phyloP scores from a whole-genome alignment of 2,113 vertebrate species.

The Xiphorhynchus elegans region DNA sequence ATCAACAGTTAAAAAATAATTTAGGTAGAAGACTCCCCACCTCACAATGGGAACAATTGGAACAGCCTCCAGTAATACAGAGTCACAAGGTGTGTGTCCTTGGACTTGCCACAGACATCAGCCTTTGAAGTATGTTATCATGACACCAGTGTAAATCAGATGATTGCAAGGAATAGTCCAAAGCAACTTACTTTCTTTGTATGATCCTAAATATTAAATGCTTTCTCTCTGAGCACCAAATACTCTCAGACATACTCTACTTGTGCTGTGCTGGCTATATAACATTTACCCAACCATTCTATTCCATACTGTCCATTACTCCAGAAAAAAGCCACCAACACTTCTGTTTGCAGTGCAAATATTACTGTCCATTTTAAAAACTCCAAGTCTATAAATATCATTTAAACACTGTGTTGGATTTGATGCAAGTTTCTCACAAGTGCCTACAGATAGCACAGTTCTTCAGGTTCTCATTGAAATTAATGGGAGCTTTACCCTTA shows the following conservation, averaged over 20 bases:
- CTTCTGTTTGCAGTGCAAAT: background rate
- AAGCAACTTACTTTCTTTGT: background rate
- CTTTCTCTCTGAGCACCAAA: background rate
- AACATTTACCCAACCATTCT: background rate
- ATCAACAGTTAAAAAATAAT: constrained; percentile 76
- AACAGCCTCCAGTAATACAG: constrained; percentile 32
- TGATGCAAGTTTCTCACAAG: background rate
- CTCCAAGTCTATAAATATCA: background rate
- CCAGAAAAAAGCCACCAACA: background rate
- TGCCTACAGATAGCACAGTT: background rate
- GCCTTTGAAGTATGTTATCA: background rate
- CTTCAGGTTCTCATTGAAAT: background rate
- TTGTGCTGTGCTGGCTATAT: fast-evolving
- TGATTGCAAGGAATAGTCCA: background rate
- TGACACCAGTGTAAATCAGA: constrained; percentile 13
- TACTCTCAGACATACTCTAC: background rate
- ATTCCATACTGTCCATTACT: background rate
- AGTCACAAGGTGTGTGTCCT: constrained; percentile 27
- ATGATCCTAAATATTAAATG: background rate
- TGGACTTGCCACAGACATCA: constrained; percentile 6
- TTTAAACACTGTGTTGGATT: background rate
- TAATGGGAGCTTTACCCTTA: background rate
- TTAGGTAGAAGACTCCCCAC: constrained; percentile 46
- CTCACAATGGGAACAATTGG: constrained; percentile 22
- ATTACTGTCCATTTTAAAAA: background rate